These are phyloP conservation scores for Archips xylosteana DNA, from an alignment of 2,888 invertebrate species.

Conservation along the genomic window DNA sequence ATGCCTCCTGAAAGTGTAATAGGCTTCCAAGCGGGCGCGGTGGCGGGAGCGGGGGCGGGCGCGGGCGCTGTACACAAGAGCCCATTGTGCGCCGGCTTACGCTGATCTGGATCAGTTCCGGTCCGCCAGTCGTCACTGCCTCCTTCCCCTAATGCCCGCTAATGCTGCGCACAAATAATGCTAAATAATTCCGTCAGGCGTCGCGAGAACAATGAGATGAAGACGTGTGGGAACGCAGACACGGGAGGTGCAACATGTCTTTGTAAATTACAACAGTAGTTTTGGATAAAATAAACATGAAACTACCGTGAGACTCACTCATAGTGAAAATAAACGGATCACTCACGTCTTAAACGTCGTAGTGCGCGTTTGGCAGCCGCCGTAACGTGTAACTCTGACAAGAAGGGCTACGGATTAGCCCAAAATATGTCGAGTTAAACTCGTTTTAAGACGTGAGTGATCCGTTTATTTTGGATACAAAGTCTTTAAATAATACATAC, in stretches of 20 bases:
- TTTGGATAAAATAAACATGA: neutral
- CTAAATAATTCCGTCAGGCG: constrained; percentile 37
- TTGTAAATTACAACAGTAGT: neutral
- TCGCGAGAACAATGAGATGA: constrained; percentile 26
- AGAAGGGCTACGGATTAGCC: no score
- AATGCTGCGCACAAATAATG: constrained; percentile 31
- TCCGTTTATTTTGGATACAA: no score
- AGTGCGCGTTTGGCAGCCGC: no score
- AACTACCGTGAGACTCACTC: no score
- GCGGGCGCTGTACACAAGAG: constrained; percentile 18
- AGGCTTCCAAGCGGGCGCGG: neutral
- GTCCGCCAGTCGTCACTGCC: constrained; percentile 22
- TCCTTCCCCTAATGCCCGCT: constrained; percentile 19
- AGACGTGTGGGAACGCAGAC: constrained; percentile 5
- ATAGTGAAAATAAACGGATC: no score
- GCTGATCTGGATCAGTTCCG: constrained; percentile 35
- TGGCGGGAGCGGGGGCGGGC: no score
- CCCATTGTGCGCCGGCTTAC: constrained; percentile 31
- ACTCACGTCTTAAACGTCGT: no score
- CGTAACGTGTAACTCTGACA: no score
- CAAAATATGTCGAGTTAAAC: no score
- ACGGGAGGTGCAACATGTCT: neutral
- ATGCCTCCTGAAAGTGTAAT: neutral
- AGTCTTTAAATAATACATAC: no score
- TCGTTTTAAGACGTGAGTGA: no score